Conservation (phyloP, 2,113 vertebrate genomes). For the Muscicapa adusta region DNA sequence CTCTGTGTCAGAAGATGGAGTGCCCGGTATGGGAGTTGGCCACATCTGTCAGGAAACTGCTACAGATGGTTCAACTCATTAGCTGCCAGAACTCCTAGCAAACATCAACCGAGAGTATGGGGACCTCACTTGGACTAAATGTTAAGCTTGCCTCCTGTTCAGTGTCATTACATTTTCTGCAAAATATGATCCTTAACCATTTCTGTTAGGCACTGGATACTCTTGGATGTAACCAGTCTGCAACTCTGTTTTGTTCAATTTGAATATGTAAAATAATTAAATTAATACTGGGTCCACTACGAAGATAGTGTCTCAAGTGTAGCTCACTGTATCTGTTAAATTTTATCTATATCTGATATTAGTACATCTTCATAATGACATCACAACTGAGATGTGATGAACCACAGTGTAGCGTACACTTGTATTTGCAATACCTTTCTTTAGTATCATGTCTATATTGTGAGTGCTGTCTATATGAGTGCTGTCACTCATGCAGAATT, state of each 20-base stretch:
- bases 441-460: neutral
- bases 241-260: neutral
- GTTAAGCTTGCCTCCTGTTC: slow-evolving; percentile 68
- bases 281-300: neutral
- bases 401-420: too few species aligned
- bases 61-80: slow-evolving; percentile 72
- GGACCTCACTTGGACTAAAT: slow-evolving; percentile 54
- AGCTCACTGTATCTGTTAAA: neutral
- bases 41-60: slow-evolving; percentile 61
- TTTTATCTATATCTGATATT: neutral
- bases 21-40: slow-evolving; percentile 1
- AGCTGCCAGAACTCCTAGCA: slow-evolving; percentile 52
- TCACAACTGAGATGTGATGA: neutral
- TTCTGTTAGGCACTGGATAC: neutral
- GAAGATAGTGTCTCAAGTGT: neutral
- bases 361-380: neutral
- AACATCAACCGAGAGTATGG: slow-evolving; percentile 42
- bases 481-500: neutral
- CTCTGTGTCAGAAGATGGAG: slow-evolving; percentile 26
- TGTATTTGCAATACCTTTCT: neutral
- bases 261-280: neutral
- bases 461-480: neutral
- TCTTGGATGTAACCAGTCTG: neutral
- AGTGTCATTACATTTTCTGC: slow-evolving; percentile 27
- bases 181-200: neutral